Evolutionary conservation across 2,888 invertebrate genomes (phyloP).

Genomic region (Drosophila parthenogenetica): DNA sequence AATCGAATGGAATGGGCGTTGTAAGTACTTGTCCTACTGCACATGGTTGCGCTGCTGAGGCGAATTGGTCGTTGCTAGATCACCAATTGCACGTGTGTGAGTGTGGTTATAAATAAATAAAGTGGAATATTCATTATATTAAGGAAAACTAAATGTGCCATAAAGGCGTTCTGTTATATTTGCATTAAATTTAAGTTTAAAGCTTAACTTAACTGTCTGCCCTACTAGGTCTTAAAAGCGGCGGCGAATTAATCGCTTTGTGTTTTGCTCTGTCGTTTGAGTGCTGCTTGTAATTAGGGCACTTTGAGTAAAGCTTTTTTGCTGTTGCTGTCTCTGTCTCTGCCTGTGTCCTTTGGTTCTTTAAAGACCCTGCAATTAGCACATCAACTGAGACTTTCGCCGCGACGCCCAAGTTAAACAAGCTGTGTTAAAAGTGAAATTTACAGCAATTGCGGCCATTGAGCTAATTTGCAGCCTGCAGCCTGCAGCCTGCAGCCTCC

Average conservation of each 20-base stretch:
- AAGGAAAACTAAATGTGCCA: too few relatives aligned
- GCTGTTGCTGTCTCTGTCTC: slow-evolving; percentile 15
- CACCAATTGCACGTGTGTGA: not conserved
- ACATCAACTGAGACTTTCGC: slow-evolving; percentile 63
- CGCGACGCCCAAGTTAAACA: slow-evolving; percentile 34
- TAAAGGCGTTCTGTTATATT: too few relatives aligned
- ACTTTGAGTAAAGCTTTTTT: slow-evolving; percentile 14
- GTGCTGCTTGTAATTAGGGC: slow-evolving; percentile 36
- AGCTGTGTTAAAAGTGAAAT: slow-evolving; percentile 68
- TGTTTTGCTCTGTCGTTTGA: slow-evolving; percentile 1
- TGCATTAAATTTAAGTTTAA: too few relatives aligned
- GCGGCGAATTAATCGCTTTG: slow-evolving; percentile 31
- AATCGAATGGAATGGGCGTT: slow-evolving; percentile 10
- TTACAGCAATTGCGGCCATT: slow-evolving; percentile 46
- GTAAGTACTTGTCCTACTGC: slow-evolving; percentile 21
- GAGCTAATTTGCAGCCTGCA: slow-evolving; percentile 60
- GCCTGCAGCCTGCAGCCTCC: slow-evolving; percentile 23
- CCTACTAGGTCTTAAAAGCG: not conserved
- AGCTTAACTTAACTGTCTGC: not conserved
- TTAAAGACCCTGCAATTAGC: slow-evolving; percentile 45
- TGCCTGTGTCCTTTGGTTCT: slow-evolving; percentile 23
- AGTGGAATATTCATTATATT: too few relatives aligned
- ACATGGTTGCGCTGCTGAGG: slow-evolving; percentile 48
- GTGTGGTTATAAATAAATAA: too few relatives aligned
- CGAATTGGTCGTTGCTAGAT: not conserved